phyloP scores from a whole-genome alignment of 2,797 vertebrate genomes.

The Otolemur crassicaudatus region DNA sequence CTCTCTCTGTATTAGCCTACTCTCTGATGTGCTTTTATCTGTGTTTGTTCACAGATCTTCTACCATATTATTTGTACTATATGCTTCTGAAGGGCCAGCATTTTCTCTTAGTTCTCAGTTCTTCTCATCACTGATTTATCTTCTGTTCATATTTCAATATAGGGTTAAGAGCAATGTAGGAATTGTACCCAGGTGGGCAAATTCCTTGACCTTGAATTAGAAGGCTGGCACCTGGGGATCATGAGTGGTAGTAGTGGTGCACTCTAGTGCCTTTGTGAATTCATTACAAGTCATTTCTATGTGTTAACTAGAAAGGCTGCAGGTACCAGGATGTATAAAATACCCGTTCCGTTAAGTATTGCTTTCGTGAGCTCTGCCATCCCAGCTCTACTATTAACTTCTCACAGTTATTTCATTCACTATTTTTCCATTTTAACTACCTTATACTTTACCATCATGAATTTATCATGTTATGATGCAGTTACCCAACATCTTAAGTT shows the following conservation, averaged over 20 bases:
- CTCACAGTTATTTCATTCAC: not conserved
- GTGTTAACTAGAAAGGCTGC: not conserved
- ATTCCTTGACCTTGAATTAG: not conserved
- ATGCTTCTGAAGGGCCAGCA: not conserved
- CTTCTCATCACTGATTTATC: not conserved
- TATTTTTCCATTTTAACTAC: not conserved
- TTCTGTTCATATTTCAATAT: not conserved
- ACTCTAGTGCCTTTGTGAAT: not conserved
- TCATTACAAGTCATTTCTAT: not conserved
- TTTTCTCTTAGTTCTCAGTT: slow-evolving; percentile 30
- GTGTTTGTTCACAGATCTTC: not conserved
- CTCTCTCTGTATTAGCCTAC: not conserved
- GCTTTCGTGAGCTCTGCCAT: not conserved
- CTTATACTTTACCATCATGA: not conserved
- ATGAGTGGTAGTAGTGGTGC: not conserved
- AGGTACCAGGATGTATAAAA: not conserved
- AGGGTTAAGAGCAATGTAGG: not conserved
- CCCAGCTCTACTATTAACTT: not conserved
- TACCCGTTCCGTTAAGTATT: not conserved
- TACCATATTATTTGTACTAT: not conserved
- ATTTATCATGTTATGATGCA: not conserved
- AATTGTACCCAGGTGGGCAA: not conserved
- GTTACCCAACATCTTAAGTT: not conserved
- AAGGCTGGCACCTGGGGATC: not conserved
- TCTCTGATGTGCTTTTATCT: not conserved